Base-by-base conservation (phyloP, 2,888 invertebrate species). In the Leistus spinibarbis region DNA sequence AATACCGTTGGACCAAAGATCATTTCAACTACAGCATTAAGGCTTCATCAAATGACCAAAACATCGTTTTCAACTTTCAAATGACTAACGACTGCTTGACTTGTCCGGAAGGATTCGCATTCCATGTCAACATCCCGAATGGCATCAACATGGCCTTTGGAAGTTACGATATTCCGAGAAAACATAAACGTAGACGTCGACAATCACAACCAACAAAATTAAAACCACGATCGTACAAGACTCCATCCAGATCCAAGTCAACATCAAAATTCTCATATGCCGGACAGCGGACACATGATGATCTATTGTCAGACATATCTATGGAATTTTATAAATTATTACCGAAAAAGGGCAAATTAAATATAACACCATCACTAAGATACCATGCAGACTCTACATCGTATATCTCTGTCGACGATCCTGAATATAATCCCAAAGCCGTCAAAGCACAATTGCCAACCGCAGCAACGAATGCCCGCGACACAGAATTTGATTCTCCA, bases 61-160 rank as follows among this genome's bases (percentile, higher is more conserved):
- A 17, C n/a, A 22, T 73, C 16, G 23, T 60, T 0, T 19, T 73
- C 9, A 57, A 73, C 20, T 66, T 17, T 20, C 23, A 24, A 16
- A 23, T 67, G 1, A 40, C 0, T 2, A 13, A 73, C n/a, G n/a
- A 67, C 1, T n/a, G 57, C 60, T 60, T 73, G 40, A 56, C 68
- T 1, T 13, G 40, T 4, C 24, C 22, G 0, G n/a, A 77, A 17
- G 77, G 77, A 1, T 76, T 78, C 19, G 62, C 56, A 7, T 79
- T 78, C 66, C 78, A 77, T 67, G 69, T 77, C 2, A 27, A 68
- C 20, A 54, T 76, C 1, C 10, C 77, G 0, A 77, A 79, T 65
- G 60, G 68, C 7, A 77, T 69, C n/a, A 65, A 76, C n/a, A 67
- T 79, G 53, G 73, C 66, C 10, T 79, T 79, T 70, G 70, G 53